Percentiles rank a stretch among this genome's conserved stretches.
phyloP scores from a whole-genome alignment of 2,113 vertebrate genomes.

The Sander lucioperca region DNA sequence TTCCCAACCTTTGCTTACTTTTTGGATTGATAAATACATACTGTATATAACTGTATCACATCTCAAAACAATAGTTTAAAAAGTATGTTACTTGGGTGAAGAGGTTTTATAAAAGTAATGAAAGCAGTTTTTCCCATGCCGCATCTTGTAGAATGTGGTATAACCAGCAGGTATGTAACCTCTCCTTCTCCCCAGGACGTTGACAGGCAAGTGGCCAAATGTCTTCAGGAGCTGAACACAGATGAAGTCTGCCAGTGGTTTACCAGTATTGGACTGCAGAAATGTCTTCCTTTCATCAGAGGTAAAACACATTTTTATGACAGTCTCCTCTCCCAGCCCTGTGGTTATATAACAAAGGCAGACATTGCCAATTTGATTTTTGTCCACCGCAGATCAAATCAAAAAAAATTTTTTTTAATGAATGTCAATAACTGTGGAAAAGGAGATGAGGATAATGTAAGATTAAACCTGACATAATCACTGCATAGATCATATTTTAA shows the following conservation, averaged over 20 bases:
- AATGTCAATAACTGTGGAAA: slow-evolving; percentile 5
- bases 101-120: too few relatives aligned
- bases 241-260: slow-evolving; percentile 86
- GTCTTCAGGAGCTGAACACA: slow-evolving; percentile 81
- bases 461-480: slow-evolving; percentile 2
- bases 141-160: not conserved
- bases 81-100: not conserved
- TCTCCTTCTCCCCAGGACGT: slow-evolving; percentile 60
- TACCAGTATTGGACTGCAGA: slow-evolving; percentile 76
- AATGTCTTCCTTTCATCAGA: slow-evolving; percentile 83
- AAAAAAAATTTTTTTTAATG: not conserved
- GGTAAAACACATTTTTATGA: slow-evolving; percentile 64
- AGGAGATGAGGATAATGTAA: not conserved
- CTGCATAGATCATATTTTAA: not conserved
- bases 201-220: slow-evolving; percentile 73
- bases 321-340: slow-evolving; percentile 33
- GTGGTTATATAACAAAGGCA: slow-evolving; percentile 18
- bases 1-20: not conserved
- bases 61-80: not conserved
- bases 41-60: not conserved
- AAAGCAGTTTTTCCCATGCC: not conserved
- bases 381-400: slow-evolving; percentile 16
- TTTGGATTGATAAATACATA: not conserved
- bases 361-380: slow-evolving; percentile 18
- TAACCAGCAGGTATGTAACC: slow-evolving; percentile 44